Evolutionary conservation across 2,888 invertebrate genomes (phyloP).

Genomic region (Hermaeophaga mercurialis): DNA sequence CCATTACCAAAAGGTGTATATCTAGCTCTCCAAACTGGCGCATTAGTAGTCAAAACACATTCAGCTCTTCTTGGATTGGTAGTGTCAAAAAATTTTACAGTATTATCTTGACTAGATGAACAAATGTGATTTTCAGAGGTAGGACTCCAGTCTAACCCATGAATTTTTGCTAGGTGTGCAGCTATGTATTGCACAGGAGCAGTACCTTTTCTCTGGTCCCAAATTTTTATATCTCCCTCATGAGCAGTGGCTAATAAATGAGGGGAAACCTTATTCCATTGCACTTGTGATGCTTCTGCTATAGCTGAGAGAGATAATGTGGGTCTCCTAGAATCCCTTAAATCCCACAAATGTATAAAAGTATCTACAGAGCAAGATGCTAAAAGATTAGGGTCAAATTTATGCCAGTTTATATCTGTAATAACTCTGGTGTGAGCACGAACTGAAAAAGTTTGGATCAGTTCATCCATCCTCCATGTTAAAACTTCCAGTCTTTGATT

Average conservation of each 20-base stretch:
- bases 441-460: slow-evolving; percentile 73
- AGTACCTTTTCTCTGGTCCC: slow-evolving; percentile 90
- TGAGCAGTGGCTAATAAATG: slow-evolving; percentile 91
- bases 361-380: slow-evolving; percentile 94
- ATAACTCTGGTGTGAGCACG: slow-evolving; percentile 85
- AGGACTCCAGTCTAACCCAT: slow-evolving; percentile 94
- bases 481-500: slow-evolving; percentile 87
- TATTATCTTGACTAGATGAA: slow-evolving; percentile 94
- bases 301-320: slow-evolving; percentile 85
- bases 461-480: slow-evolving; percentile 70
- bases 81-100: slow-evolving; percentile 93
- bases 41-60: slow-evolving; percentile 80
- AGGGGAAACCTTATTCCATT: slow-evolving; percentile 87
- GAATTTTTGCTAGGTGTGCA: slow-evolving; percentile 88
- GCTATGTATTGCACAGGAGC: slow-evolving; percentile 91
- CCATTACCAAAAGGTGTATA: slow-evolving; percentile 89
- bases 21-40: slow-evolving; percentile 87
- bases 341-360: slow-evolving; percentile 92
- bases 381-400: slow-evolving; percentile 72
- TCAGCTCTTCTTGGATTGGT: slow-evolving; percentile 84
- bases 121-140: slow-evolving; percentile 82
- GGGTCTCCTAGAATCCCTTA: slow-evolving; percentile 84
- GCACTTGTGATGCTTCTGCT: slow-evolving; percentile 90
- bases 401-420: slow-evolving; percentile 92
- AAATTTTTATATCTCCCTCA: slow-evolving; percentile 93